These are phyloP conservation scores for Coptodon bakossiorum DNA, from an alignment of 2,113 vertebrate genomes.

Conservation along the genomic window DNA sequence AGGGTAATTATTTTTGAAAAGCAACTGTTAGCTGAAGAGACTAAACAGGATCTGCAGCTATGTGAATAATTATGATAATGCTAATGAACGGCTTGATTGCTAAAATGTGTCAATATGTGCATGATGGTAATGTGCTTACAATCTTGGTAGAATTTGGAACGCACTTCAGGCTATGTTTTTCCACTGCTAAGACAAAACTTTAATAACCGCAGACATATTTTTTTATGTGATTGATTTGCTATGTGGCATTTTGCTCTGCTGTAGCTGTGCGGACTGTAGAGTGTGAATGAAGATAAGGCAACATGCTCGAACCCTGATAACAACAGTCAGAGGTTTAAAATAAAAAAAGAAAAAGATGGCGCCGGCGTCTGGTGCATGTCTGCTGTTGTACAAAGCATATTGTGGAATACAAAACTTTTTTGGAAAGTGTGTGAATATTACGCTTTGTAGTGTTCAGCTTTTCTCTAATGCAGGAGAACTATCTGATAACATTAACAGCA, in stretches of 20 bases:
- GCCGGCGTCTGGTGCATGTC: neutral
- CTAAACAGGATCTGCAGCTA: neutral
- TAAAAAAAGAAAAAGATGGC: too few species aligned
- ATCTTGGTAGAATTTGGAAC: neutral
- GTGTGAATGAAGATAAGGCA: neutral
- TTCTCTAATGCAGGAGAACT: neutral
- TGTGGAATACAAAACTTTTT: neutral
- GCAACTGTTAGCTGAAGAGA: neutral
- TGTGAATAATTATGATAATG: neutral
- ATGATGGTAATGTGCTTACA: neutral
- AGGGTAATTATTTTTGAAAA: conserved; percentile 1
- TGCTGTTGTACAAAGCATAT: neutral
- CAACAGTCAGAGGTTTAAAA: neutral
- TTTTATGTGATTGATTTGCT: neutral
- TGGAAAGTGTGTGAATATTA: neutral
- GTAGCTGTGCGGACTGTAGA: neutral
- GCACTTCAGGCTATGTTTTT: neutral
- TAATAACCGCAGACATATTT: neutral
- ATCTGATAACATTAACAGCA: neutral
- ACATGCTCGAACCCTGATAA: neutral
- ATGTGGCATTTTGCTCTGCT: neutral
- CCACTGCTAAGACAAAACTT: neutral
- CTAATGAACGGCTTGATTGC: neutral
- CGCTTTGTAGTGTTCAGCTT: neutral
- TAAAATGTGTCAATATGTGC: neutral